phyloP scores from a whole-genome alignment of 1,140 invertebrate genomes.

The Eupeodes corollae region DNA sequence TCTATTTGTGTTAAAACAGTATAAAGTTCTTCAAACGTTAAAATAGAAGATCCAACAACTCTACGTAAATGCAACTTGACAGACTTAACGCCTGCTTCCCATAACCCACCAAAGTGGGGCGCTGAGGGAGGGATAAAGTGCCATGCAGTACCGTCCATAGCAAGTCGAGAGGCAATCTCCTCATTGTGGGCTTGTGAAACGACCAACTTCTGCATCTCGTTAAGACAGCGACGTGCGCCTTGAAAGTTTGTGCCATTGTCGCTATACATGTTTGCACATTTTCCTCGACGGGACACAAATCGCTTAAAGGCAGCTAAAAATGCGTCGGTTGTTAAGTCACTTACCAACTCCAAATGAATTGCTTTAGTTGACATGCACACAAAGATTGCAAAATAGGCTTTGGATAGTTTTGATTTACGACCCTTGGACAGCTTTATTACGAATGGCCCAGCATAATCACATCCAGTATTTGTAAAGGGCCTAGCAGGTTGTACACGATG shows the following conservation, averaged over 20 bases:
- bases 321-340: conserved; percentile 7
- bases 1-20: conserved; percentile 26
- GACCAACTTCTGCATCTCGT: too few species aligned
- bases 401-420: conserved; percentile 3
- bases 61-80: conserved; percentile 1
- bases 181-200: conserved; percentile 3
- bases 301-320: conserved; percentile 28
- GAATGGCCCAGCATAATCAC: conserved; percentile 33
- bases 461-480: conserved; percentile 18
- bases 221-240: too few species aligned
- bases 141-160: too few species aligned
- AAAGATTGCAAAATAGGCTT: conserved; percentile 10
- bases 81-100: too few species aligned
- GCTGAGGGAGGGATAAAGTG: too few species aligned
- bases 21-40: conserved; percentile 20
- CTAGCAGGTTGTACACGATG: conserved; percentile 8
- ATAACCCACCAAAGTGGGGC: conserved; percentile 8
- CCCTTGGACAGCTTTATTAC: conserved; percentile 3
- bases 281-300: conserved; percentile 28
- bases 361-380: conserved; percentile 16
- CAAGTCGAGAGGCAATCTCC: background rate
- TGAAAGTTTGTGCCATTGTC: conserved; percentile 27
- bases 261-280: conserved; percentile 14
- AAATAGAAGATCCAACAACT: conserved; percentile 14
- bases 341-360: conserved; percentile 20